phyloP scores from a whole-genome alignment of 2,113 vertebrate genomes.

The Thamnophis sirtalis region DNA sequence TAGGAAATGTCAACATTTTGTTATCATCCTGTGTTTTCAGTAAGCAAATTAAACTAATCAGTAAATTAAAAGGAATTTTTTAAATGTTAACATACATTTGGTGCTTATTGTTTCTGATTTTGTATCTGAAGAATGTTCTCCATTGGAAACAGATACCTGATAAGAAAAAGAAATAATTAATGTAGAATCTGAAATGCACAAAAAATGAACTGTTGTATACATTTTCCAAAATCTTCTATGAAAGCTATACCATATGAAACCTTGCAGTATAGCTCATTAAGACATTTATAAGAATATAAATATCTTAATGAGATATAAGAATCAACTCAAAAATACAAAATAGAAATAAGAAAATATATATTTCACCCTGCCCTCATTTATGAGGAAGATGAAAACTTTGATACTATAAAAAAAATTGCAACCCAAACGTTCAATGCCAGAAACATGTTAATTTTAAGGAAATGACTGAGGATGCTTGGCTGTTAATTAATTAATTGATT shows the following conservation, averaged over 20 bases:
- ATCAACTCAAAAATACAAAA: neutral
- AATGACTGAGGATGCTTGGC: neutral
- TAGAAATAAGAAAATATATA: neutral
- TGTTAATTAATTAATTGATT: neutral
- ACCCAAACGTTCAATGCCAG: neutral
- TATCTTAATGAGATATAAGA: neutral
- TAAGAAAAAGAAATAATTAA: conserved; percentile 16
- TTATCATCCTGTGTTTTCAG: neutral
- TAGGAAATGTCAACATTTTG: neutral
- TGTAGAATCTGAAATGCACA: neutral
- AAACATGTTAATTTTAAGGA: neutral
- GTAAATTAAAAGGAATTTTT: conserved; percentile 6
- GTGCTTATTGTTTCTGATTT: accelerated
- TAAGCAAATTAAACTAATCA: neutral
- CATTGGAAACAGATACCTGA: conserved; percentile 49
- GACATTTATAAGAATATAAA: neutral
- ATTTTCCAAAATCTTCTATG: neutral
- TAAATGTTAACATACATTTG: conserved; percentile 65
- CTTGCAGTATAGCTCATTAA: neutral
- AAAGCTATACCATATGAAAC: neutral
- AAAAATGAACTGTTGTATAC: neutral
- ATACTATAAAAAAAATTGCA: neutral
- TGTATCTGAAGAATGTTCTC: accelerated
- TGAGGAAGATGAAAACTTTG: neutral
- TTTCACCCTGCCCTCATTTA: neutral